phyloP scores from a whole-genome alignment of 2,797 vertebrate species.

The Nyctalus aviator region DNA sequence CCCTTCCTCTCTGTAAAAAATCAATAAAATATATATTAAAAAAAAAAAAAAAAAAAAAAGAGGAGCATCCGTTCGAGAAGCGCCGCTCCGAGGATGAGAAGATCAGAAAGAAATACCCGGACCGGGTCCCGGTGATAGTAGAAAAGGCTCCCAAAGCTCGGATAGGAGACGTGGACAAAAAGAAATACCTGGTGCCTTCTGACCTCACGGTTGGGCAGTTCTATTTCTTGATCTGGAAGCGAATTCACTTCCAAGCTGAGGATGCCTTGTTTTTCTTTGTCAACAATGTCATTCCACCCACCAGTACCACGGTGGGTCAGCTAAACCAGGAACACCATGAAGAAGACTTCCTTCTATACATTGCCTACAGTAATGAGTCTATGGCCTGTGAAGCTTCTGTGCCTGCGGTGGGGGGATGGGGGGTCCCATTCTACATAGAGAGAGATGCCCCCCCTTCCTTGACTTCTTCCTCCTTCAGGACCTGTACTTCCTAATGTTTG shows the following conservation, averaged over 20 bases:
- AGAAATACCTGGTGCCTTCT: constrained; percentile 96
- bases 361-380: constrained; percentile 97
- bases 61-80: constrained; percentile 96
- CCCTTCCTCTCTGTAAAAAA: too few relatives aligned
- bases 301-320: constrained; percentile 96
- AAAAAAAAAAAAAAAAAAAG: too few relatives aligned
- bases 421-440: constrained; percentile 62
- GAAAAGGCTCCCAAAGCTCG: constrained; percentile 97
- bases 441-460: constrained; percentile 60
- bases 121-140: constrained; percentile 96
- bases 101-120: constrained; percentile 97
- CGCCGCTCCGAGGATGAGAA: constrained; percentile 97
- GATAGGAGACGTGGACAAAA: constrained; percentile 97
- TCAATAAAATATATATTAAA: too few relatives aligned
- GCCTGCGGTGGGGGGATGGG: constrained; percentile 33
- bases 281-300: constrained; percentile 98
- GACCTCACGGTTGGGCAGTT: constrained; percentile 98
- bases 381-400: constrained; percentile 87
- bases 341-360: constrained; percentile 98
- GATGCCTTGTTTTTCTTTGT: constrained; percentile 98
- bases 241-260: constrained; percentile 95
- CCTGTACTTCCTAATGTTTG: constrained; percentile 76
- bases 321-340: constrained; percentile 98
- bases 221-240: constrained; percentile 97
- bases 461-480: constrained; percentile 62